These are phyloP conservation scores for Phaedon cochleariae DNA, from an alignment of 2,888 invertebrate species.

Conservation along the genomic window DNA sequence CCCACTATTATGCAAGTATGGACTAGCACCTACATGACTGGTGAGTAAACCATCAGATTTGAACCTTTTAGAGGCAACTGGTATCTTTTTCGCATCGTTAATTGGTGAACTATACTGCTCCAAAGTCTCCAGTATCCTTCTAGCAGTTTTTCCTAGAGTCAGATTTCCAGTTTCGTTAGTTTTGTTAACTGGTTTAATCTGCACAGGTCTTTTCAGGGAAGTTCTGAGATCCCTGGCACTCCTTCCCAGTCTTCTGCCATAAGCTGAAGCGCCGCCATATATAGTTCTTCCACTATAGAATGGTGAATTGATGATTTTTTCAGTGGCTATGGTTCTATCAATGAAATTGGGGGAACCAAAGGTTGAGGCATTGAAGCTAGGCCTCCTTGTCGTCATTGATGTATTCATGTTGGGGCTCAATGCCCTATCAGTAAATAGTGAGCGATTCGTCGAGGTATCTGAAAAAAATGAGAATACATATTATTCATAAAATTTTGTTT, in stretches of 20 bases:
- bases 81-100: constrained; percentile 80
- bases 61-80: constrained; percentile 60
- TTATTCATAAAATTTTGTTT: too few relatives aligned
- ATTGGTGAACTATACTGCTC: constrained; percentile 85
- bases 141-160: constrained; percentile 76
- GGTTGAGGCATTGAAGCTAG: constrained; percentile 64
- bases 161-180: constrained; percentile 52
- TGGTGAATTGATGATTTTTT: constrained; percentile 68
- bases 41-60: constrained; percentile 47
- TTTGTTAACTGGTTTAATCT: constrained; percentile 63
- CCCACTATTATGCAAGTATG: constrained; percentile 49
- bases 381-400: constrained; percentile 63
- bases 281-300: constrained; percentile 80
- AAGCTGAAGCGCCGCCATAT: constrained; percentile 78
- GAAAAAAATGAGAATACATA: too few relatives aligned
- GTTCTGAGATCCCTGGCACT: constrained; percentile 39
- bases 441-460: constrained; percentile 28
- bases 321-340: constrained; percentile 61
- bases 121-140: constrained; percentile 79
- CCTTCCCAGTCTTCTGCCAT: constrained; percentile 55
- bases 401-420: constrained; percentile 54
- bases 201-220: constrained; percentile 54
- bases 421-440: constrained; percentile 52
- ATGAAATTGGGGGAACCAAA: constrained; percentile 60
- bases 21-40: constrained; percentile 54